Evolutionary conservation across 1,140 invertebrate species (phyloP), one percentile per base, ranked within the genome.

Genomic region (Dreissena polymorpha): DNA sequence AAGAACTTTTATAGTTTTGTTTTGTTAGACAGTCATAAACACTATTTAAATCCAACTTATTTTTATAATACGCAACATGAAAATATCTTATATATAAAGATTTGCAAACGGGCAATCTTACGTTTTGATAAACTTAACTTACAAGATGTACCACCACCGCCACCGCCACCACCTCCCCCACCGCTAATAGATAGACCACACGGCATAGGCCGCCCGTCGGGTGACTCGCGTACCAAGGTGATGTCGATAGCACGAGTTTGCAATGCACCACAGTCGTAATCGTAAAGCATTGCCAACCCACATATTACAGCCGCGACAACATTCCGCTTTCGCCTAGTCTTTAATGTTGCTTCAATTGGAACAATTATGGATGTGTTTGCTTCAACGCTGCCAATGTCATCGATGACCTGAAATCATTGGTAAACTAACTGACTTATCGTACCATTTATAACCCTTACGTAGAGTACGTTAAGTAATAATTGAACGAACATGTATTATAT

Each of bases 331-430:
- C 10, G 50, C 64, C 73, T 84, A 1, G 49, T 72, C 23, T 84
- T 84, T 0, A 69, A 29, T 51, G 74, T 78, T 10, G 75, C 67
- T 65, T 57, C 63, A 0, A 84, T 50, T 13, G 74, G 82, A 64
- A 84, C 65, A 50, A 78, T 78, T 14, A 78, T 68, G 5, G 76
- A 69, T n/a, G 76, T 78, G 25, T 78, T 78, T 25, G 76, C 76
- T 21, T 51, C 76, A 18, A 78, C 51, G 27, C 65, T 78, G 16
- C 76, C 76, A 10, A 78, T 78, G 23, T 53, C 29, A 25, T 78
- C 76, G n/a, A 78, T 21, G 16, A 50, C 55, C 76, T 78, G 76
- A 39, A 76, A 65, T 39, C 29, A 0, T 39, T 39, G 8, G 3
- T 39, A 14, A 64, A 64, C 10, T 5, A 63, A 63, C 3, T n/a